Evolutionary conservation across 2,113 vertebrate species (phyloP), one percentile per base, ranked within the genome.

Genomic region (Rhadina sibilatrix): DNA sequence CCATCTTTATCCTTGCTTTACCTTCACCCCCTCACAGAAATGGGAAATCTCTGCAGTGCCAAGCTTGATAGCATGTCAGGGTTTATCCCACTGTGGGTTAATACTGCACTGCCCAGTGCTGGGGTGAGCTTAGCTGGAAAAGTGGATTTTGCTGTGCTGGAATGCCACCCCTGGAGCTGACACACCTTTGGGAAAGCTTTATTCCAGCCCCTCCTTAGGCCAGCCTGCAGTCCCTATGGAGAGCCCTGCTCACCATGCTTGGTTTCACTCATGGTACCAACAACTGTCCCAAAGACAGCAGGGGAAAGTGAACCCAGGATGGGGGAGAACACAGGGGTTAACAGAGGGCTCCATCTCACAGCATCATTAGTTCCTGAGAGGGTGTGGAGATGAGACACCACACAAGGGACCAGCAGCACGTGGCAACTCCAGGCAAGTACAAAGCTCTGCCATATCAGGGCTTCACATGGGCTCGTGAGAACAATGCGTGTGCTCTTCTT

Each of bases 11-110:
- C 38, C 25, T 15, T 17, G 23, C 50, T 91, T 77, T 54, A 35
- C 16, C 25, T 86, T 90, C 33, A 12, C 28, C 5, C 4, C 5
- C 9, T 30, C 50, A 54, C 23, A 79, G 44, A 33, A 35, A 23
- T 9, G 35, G 31, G 38, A 64, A 68, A 76, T 50, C 35, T 65
- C 57, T 65, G 42, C 52, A 79, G 9, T 40, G 15, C 12, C 87
- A 79, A 28, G 33, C 35, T 63, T 0, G 0, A 30, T 11, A 56
- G 19, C 14, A 13, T 11, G 9, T 54, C 46, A 74, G 70, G 59
- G 28, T 77, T 5, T 25, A 61, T 7, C 38, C 13, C 44, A 30
- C 8, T 19, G 22, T 37, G 53, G 22, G 15, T 63, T 75, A 84
- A 23, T 18, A 8, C 9, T 57, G 21, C 33, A 20, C 52, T 63